These are phyloP conservation scores for Amblyjoppa proteus DNA, from an alignment of 2,888 invertebrate species.

Conservation along the genomic window DNA sequence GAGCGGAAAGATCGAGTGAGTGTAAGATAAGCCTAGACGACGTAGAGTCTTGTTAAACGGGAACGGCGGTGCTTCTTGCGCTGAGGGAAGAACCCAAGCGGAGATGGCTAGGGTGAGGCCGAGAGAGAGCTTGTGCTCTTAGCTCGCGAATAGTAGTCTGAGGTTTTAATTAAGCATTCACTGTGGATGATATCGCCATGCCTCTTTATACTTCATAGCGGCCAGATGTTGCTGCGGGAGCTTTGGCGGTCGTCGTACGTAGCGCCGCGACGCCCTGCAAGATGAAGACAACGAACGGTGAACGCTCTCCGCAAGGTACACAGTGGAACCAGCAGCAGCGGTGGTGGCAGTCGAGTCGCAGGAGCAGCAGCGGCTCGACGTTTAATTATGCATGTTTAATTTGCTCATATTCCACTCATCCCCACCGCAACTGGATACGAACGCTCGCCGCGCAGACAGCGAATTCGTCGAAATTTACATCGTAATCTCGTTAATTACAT, in stretches of 20 bases:
- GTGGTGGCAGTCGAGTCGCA: slow-evolving; percentile 21
- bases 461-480: slow-evolving; percentile 62
- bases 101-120: not conserved
- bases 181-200: slow-evolving; percentile 83
- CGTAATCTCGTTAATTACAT: slow-evolving; percentile 52
- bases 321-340: slow-evolving; percentile 12
- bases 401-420: slow-evolving; percentile 65
- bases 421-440: slow-evolving; percentile 47
- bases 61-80: slow-evolving; percentile 37
- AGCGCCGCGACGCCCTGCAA: slow-evolving; percentile 33
- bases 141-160: slow-evolving; percentile 77
- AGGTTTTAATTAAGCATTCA: slow-evolving; percentile 85
- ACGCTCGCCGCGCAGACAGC: slow-evolving; percentile 35
- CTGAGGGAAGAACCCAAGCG: slow-evolving; percentile 21
- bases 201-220: slow-evolving; percentile 87
- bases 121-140: slow-evolving; percentile 23
- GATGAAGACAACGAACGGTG: slow-evolving; percentile 37
- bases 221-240: slow-evolving; percentile 85
- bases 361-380: slow-evolving; percentile 61
- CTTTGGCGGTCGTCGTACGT: slow-evolving; percentile 43
- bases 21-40: not conserved
- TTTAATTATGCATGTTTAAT: slow-evolving; percentile 85
- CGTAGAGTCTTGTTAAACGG: slow-evolving; percentile 22
- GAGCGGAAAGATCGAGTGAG: not conserved
- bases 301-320: slow-evolving; percentile 34